Conservation (phyloP, 35 echinoderm and acorn worm species). For the Eucidaris tribuloides region DNA sequence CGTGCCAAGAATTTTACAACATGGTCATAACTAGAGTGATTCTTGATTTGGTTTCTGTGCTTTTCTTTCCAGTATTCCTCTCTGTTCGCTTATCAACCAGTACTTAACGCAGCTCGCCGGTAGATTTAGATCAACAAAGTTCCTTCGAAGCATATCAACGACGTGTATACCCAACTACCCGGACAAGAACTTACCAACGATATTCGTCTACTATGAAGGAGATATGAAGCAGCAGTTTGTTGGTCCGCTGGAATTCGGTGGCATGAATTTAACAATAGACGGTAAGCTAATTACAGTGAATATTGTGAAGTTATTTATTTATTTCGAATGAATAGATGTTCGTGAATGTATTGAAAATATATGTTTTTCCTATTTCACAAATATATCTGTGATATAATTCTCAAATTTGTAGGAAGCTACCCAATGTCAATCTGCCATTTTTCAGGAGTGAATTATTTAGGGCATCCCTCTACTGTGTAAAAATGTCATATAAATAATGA, state of each 20-base stretch:
- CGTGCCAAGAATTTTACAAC: no score
- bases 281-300: constrained; percentile 29
- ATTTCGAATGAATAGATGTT: neutral
- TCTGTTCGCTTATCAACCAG: constrained; percentile 92
- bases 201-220: constrained; percentile 93
- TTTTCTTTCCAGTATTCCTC: constrained; percentile 56
- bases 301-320: neutral
- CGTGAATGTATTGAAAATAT: neutral
- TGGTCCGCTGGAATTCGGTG: constrained; percentile 78
- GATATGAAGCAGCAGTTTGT: constrained; percentile 89
- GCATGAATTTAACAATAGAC: constrained; percentile 92
- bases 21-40: no score
- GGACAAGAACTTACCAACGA: constrained; percentile 92
- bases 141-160: constrained; percentile 82
- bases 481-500: no score
- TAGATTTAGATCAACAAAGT: constrained; percentile 91
- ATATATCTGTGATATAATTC: neutral
- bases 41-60: neutral
- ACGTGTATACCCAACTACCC: constrained; percentile 97
- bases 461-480: no score
- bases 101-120: constrained; percentile 52
- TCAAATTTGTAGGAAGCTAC: neutral
- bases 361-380: neutral
- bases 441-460: neutral
- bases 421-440: neutral